Evolutionary conservation across 1,140 invertebrate species (phyloP).

Genomic region (Drosophila micromelanica): DNA sequence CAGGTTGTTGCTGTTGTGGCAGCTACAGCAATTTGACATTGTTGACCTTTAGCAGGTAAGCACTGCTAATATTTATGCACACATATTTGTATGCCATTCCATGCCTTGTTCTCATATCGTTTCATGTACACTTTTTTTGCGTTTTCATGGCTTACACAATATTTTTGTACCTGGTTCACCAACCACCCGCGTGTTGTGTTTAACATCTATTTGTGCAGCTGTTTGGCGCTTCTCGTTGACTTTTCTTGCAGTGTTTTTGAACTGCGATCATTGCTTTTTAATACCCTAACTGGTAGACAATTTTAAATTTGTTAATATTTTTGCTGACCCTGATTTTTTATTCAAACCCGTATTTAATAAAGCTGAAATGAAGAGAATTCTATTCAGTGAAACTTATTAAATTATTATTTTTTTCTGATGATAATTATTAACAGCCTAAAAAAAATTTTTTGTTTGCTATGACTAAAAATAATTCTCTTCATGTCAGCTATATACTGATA

Average conservation of each 20-base stretch:
- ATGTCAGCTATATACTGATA: too few relatives aligned
- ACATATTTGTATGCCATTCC: constrained; percentile 20
- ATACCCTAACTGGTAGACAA: background rate
- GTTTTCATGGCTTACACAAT: constrained; percentile 14
- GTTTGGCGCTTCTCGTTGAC: background rate
- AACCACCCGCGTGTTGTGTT: constrained; percentile 3
- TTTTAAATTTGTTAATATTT: background rate
- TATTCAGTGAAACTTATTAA: too few relatives aligned
- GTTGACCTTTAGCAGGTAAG: constrained; percentile 19
- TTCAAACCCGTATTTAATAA: too few relatives aligned
- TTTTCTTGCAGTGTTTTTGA: background rate
- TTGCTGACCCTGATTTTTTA: background rate
- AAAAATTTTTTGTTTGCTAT: too few relatives aligned
- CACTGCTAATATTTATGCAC: constrained; percentile 31
- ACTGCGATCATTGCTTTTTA: background rate
- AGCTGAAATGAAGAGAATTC: too few relatives aligned
- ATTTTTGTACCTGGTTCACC: background rate
- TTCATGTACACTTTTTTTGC: constrained; percentile 9
- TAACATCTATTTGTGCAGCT: constrained; percentile 31
- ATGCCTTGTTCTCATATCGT: constrained; percentile 12
- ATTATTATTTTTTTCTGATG: too few relatives aligned
- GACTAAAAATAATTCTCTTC: too few relatives aligned
- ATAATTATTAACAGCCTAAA: too few relatives aligned
- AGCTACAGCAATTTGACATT: constrained; percentile 13
- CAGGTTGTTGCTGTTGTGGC: constrained; percentile 22